Conservation (phyloP, 1,140 invertebrate genomes). For the Caerostris darwini region DNA sequence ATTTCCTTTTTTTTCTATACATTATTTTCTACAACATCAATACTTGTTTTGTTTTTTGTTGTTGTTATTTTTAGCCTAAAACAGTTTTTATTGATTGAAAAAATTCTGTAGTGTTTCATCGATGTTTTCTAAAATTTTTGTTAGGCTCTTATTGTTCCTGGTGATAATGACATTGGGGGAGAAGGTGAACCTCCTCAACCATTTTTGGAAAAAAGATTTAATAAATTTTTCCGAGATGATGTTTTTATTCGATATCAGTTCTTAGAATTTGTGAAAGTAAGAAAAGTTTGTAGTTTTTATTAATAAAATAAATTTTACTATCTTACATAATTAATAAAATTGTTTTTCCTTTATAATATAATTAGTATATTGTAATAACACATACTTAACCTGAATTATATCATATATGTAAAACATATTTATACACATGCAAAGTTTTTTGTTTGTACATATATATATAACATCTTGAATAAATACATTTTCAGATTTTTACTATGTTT, state of each 20-base stretch:
- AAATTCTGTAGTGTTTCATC: too few species aligned
- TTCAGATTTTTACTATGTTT: too few species aligned
- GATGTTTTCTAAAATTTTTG: background rate
- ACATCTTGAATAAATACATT: too few species aligned
- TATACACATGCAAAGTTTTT: too few species aligned
- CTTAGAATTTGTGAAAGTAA: constrained; percentile 85
- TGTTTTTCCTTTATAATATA: background rate
- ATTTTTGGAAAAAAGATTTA: constrained; percentile 89
- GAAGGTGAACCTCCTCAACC: constrained; percentile 89
- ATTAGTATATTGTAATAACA: too few species aligned
- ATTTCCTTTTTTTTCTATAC: too few species aligned
- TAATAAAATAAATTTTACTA: background rate
- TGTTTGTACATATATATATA: too few species aligned
- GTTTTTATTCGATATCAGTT: constrained; percentile 80
- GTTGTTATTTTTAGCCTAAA: background rate
- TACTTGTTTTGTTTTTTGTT: background rate
- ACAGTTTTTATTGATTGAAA: constrained; percentile 13
- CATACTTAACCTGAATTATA: too few species aligned
- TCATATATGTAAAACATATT: too few species aligned
- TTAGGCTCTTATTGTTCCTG: constrained; percentile 93
- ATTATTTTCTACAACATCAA: too few species aligned
- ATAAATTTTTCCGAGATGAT: constrained; percentile 88
- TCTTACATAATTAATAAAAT: background rate
- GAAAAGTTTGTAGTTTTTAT: background rate
- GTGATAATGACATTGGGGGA: constrained; percentile 97